Conservation (phyloP, 2,888 invertebrate species). For the Pristionchus mayeri region DNA sequence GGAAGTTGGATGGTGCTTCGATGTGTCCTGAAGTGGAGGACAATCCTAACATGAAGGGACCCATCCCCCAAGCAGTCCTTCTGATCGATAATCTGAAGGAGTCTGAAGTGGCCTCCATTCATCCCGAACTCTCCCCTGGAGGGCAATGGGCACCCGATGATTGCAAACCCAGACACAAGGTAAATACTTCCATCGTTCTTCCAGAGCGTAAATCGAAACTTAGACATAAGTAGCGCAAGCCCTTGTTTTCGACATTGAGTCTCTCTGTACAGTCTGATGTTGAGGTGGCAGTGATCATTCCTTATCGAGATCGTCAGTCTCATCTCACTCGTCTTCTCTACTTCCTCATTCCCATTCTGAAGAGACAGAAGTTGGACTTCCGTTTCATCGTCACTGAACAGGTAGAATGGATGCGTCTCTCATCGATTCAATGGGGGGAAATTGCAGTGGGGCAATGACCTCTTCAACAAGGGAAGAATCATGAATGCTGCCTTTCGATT, state of each 20-base stretch:
- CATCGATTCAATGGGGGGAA: neutral
- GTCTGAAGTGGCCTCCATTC: constrained; percentile 60
- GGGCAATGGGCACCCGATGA: constrained; percentile 75
- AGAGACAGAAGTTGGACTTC: constrained; percentile 75
- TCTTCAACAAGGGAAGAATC: constrained; percentile 76
- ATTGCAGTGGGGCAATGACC: constrained; percentile 72
- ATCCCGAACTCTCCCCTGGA: constrained; percentile 72
- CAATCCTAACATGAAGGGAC: constrained; percentile 51
- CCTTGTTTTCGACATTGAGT: neutral
- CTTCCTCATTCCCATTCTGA: constrained; percentile 76
- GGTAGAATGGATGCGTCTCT: constrained; percentile 57
- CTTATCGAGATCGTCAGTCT: constrained; percentile 76
- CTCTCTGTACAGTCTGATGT: constrained; percentile 51
- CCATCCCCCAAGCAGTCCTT: constrained; percentile 68
- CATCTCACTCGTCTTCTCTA: constrained; percentile 75
- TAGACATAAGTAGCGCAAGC: neutral
- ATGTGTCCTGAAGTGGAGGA: constrained; percentile 50
- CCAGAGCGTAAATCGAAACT: neutral
- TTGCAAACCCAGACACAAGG: constrained; percentile 66
- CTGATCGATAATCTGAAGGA: constrained; percentile 72
- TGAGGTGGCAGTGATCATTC: constrained; percentile 76
- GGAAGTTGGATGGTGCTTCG: constrained; percentile 7
- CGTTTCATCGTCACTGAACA: constrained; percentile 76
- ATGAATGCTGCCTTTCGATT: constrained; percentile 76
- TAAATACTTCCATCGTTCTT: constrained; percentile 5